Evolutionary conservation across 1,140 invertebrate genomes (phyloP), one percentile per base, ranked within the genome.

Genomic region (Bradynema listronoti): DNA sequence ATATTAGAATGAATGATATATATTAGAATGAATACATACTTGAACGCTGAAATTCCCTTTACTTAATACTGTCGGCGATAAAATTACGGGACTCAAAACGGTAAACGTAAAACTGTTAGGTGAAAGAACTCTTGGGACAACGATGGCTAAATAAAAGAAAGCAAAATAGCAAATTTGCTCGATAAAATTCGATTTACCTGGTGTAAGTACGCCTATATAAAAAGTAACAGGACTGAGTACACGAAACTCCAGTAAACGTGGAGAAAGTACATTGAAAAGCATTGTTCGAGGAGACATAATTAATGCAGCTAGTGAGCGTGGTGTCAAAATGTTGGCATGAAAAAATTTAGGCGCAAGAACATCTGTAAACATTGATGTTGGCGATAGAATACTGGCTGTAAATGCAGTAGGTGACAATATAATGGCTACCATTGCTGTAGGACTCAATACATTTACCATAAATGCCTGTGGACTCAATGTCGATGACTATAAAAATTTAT

Each of bases 201-300:
- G 61, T 1, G 41, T 49, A 25, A 63, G 61, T 25, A 63, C 58
- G 32, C 42, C 33, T 33, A 62, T 39, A 11, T 16, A 32, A 27
- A 63, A 63, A 14, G 61, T 65, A 27, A 33, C 41, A n/a, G 61
- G 61, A 52, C 65, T 63, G 7, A 63, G 42, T 25, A 66, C 62
- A 36, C 32, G 36, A 27, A 54, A 39, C 32, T 63, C 61, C 14
- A 63, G 22, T 33, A 65, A 25, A 41, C 65, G 63, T 34, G 61
- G 61, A 22, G 61, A 63, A 4, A 63, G 63, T 24, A 63, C 59
- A 27, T 56, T 25, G n/a, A 45, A 29, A 22, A 61, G 32, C 39
- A 61, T 47, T 29, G 46, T 66, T 11, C 61, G 41, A n/a, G 61
- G 61, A 2, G 62, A 63, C 19, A 63, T 6, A 14, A 63, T 39